A percentile compares a stretch with the other conserved stretches of the same genome.
phyloP scores from a whole-genome alignment of 2,888 invertebrate species.

The Cosmorhoe ocellata region DNA sequence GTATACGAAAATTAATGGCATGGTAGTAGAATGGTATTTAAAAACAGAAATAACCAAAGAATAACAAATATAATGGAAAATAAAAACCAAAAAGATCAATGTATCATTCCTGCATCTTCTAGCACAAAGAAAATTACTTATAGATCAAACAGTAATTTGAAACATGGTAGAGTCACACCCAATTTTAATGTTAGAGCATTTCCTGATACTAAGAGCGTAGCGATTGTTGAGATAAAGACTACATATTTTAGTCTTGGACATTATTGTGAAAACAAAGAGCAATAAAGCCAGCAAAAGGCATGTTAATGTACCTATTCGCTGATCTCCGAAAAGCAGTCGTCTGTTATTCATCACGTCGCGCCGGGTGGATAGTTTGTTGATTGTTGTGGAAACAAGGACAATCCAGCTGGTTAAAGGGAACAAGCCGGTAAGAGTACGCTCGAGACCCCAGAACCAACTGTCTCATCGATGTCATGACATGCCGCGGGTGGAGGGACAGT shows the following conservation, averaged over 20 bases:
- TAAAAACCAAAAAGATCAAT: too few relatives aligned
- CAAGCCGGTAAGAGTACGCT: background rate
- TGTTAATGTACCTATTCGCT: background rate
- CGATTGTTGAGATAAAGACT: background rate
- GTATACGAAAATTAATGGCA: too few relatives aligned
- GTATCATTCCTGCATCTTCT: constrained; percentile 28
- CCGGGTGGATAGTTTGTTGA: background rate
- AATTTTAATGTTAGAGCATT: too few relatives aligned
- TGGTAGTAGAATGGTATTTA: too few relatives aligned
- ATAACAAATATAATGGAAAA: too few relatives aligned
- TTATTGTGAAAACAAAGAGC: too few relatives aligned
- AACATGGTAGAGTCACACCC: too few relatives aligned
- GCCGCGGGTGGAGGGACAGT: background rate
- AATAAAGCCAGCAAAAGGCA: too few relatives aligned
- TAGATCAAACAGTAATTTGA: background rate
- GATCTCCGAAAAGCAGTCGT: constrained; percentile 3
- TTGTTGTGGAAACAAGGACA: background rate
- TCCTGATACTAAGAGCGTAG: too few relatives aligned
- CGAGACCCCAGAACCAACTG: background rate
- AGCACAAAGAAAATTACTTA: background rate
- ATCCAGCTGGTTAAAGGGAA: constrained; percentile 1
- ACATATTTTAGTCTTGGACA: background rate
- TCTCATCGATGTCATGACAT: background rate
- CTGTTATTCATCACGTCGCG: background rate
- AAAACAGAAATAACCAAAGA: too few relatives aligned